Evolutionary conservation across 2,113 vertebrate species (phyloP), one percentile per base, ranked within the genome.

Genomic region (Colossoma macropomum): DNA sequence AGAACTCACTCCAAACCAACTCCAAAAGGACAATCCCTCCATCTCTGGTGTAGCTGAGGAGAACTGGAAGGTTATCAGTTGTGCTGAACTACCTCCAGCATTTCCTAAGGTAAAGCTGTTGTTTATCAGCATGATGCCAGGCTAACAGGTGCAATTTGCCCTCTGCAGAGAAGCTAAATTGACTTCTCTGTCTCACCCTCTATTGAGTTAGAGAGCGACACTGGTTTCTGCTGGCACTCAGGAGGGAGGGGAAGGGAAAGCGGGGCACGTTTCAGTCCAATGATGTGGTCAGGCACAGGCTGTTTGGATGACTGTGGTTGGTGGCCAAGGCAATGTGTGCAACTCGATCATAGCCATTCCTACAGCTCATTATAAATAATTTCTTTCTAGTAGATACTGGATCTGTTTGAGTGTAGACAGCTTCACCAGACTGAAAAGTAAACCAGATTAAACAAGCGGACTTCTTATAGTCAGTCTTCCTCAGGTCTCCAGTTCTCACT

Each of bases 141-240:
- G 75, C 86, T 87, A 89, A 90, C 89, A 90, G 86, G 87, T 89
- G 88, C 88, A 88, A 87, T 89, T 86, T 90, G 88, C 87, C 87
- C 88, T 92, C 91, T 92, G 90, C 91, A 89, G 79, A 85, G 84
- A 86, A 86, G 86, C 90, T 83, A 90, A 93, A 92, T 91, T 89
- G 90, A 92, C 90, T 91, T 88, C 83, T 92, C 89, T 91, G 71
- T 92, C 89, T 91, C 72, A 77, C 86, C 89, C 89, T 90, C 82
- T 91, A 91, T 92, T 82, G 90, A 91, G 90, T 93, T 92, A 90
- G 86, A 70, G 83, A 87, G 66, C 87, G 74, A 88, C 85, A 92
- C 90, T 87, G 76, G 88, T 93, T 94, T 91, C 92, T 87, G 52
- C 84, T 68, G 27, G 23, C 50, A 48, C 78, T 30, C 52, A 16